Base-by-base conservation (phyloP, 2,888 invertebrate genomes). In the Baccha elongata region DNA sequence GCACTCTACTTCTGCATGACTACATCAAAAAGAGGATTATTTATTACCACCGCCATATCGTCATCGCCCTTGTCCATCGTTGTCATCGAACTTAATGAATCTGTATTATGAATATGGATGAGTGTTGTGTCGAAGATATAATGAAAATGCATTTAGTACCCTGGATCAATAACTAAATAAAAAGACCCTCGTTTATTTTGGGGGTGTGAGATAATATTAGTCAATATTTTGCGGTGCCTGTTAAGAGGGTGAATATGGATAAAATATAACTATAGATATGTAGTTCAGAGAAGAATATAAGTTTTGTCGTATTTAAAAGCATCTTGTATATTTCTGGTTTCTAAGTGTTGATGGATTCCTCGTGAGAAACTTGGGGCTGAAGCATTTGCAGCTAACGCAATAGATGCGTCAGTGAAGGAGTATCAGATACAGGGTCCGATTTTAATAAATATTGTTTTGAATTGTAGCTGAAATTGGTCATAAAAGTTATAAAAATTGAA, bases 41-140 rank as follows among this genome's bases (percentile, higher is more conserved):
- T n/a, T 17, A n/a, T n/a, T n/a, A n/a, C n/a, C n/a, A n/a, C 32
- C 37, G 58, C 58, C 64, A 48, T 48, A 32, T 42, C 42, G 37
- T 19, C 35, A 13, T 13, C 48, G 17, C 11, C 19, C n/a, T n/a
- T n/a, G 17, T 44, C 26, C 26, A 37, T 19, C 37, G 55, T 35
- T 19, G 8, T 29, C 60, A 10, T 26, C n/a, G 62, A 76, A 83
- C 42, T 83, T 83, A 83, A 83, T 83, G 81, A 60, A 53, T 72
- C 26, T 55, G 71, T 48, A 67, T 76, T 83, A 83, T 83, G 81
- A 83, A 83, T 83, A 76, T 83, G 81, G 75, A 81, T 83, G 81
- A 71, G 75, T 60, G 67, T 48, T 67, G 40, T 76, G 71, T 76
- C 81, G 67, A 76, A 76, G 72, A 72, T 76, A 83, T 83, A 76